phyloP scores from a whole-genome alignment of 2,113 vertebrate species.

The Brachypodius melanocephalos region DNA sequence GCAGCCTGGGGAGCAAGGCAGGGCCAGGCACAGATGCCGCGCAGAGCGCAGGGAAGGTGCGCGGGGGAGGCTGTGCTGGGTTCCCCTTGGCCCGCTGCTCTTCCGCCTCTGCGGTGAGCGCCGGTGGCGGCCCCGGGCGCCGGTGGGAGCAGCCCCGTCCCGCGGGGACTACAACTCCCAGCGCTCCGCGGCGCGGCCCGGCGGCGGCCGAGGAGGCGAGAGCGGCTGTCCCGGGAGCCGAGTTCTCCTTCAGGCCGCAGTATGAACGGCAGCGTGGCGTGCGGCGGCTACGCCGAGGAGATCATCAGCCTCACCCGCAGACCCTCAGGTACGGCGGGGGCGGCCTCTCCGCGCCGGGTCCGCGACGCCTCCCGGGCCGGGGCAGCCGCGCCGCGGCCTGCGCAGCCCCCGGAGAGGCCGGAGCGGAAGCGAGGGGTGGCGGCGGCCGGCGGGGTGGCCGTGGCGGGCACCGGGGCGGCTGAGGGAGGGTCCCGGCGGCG shows the following conservation, averaged over 20 bases:
- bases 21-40: rapidly evolving
- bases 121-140: rapidly evolving
- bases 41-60: not conserved
- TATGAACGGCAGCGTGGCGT: conserved; percentile 48
- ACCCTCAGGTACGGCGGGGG: conserved; percentile 66
- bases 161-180: conserved; percentile 64
- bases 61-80: not conserved
- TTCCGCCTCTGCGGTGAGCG: not conserved
- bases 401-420: not conserved
- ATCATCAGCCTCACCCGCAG: conserved; percentile 73
- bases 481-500: not conserved
- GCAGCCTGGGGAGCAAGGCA: no score
- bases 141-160: not conserved
- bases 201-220: conserved; percentile 46
- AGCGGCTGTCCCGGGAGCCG: not conserved
- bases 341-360: not conserved
- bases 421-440: not conserved
- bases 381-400: not conserved
- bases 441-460: not conserved
- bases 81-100: rapidly evolving
- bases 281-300: conserved; percentile 56
- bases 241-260: not conserved
- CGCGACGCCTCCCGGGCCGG: not conserved
- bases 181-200: not conserved
- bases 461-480: not conserved